Base-by-base conservation (phyloP, 2,113 vertebrate species). In the Globicephala melas region DNA sequence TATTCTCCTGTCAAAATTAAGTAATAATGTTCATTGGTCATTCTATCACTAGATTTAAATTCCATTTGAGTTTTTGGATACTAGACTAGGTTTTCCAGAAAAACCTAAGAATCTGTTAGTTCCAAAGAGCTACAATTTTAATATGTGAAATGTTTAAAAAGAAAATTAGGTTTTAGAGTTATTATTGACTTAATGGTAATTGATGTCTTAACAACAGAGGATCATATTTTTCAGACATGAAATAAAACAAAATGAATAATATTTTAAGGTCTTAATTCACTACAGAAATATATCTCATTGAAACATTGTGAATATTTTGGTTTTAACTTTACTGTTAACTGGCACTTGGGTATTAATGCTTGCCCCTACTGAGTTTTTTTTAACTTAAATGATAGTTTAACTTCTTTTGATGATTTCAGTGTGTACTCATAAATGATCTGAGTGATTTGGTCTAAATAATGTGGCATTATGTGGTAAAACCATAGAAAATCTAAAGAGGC, bases 391-490 rank as follows among this genome's bases (percentile, higher is more conserved):
- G 62, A 96, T 96, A 97, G 93, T 95, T 95, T 25, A 95, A 79
- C 88, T 97, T 98, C 90, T 98, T 93, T 85, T 98, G 96, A 94
- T 80, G 53, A 90, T 95, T 97, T 94, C 93, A 97, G 97, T 95
- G 97, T 50, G 14, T 97, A 97, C 96, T 97, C 94, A 55, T 97
- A 96, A 94, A 97, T 97, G 5, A 71, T 88, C 1, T 97, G 96
- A 97, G 60, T 31, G 95, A 81, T 97, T 97, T 97, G 81, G 25
- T 96, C 77, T 97, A 95, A 98, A 98, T 96, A 98, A 94, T 17
- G 2, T 96, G 95, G 89, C 96, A 90, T 94, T 98, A 91, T 98
- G 63, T 4, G 5, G 63, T 97, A 97, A 97, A 98, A 98, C 94
- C 97, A 63, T 44, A 91, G 50, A 97, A 53, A 90, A 84, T 97